Evolutionary conservation across 1,140 invertebrate species (phyloP).

Genomic region (Trialeurodes vaporariorum): DNA sequence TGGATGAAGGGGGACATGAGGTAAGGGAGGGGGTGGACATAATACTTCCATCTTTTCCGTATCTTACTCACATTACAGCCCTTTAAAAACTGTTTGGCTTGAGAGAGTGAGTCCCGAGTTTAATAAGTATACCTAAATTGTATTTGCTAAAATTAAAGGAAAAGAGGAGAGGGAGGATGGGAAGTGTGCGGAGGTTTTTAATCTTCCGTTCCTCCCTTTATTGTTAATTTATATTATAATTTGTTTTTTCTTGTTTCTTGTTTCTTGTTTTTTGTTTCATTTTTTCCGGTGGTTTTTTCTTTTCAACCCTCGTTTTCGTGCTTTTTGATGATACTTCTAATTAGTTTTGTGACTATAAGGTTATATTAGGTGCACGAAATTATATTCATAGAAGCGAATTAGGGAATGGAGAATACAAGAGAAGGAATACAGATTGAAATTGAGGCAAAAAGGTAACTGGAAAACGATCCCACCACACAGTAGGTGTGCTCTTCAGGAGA

Average conservation of each 20-base stretch:
- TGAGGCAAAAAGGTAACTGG: too few species aligned
- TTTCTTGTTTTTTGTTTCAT: not conserved
- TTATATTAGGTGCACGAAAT: too few species aligned
- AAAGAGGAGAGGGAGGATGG: not conserved
- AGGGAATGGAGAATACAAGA: too few species aligned
- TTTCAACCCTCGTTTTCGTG: not conserved
- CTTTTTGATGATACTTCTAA: not conserved
- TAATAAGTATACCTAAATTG: not conserved
- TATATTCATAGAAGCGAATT: too few species aligned
- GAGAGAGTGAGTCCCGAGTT: not conserved
- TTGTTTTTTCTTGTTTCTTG: not conserved
- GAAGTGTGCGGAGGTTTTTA: not conserved
- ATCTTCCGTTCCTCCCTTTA: not conserved
- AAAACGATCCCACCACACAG: too few species aligned
- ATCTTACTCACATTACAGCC: not conserved
- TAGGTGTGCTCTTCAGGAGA: too few species aligned
- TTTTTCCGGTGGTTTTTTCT: not conserved
- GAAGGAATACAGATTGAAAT: too few species aligned
- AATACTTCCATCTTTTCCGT: not conserved
- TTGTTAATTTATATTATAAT: constrained; percentile 1
- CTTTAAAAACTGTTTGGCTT: not conserved
- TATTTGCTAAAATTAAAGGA: not conserved
- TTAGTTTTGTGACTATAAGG: constrained; percentile 1
- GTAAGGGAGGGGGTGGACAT: not conserved
- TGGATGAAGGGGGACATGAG: too few species aligned